These are phyloP conservation scores for Isichthys henryi DNA, from an alignment of 2,113 vertebrate species.

Conservation along the genomic window DNA sequence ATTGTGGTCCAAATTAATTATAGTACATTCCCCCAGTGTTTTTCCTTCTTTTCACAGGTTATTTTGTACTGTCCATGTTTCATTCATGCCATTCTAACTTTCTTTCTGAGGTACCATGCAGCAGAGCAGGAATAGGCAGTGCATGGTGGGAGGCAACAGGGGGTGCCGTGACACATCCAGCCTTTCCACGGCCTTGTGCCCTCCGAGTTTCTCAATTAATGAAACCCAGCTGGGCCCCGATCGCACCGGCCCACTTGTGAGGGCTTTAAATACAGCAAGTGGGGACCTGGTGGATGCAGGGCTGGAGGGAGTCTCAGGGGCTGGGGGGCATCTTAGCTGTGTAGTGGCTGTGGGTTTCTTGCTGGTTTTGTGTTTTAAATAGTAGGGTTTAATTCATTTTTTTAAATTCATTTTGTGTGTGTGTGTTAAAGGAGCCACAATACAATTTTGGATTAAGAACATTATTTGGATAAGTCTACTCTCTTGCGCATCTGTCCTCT, in stretches of 20 bases:
- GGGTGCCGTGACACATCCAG: background rate
- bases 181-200: background rate
- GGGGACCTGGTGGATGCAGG: background rate
- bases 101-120: background rate
- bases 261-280: background rate
- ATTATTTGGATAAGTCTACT: background rate
- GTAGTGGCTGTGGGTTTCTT: background rate
- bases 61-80: conserved; percentile 22
- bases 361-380: background rate
- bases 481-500: background rate
- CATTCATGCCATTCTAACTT: background rate
- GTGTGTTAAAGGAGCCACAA: background rate
- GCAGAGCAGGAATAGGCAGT: background rate
- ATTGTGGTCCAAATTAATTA: conserved; percentile 39
- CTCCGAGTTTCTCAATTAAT: conserved; percentile 1
- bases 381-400: background rate
- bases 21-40: conserved; percentile 32
- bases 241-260: background rate
- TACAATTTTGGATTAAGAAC: background rate
- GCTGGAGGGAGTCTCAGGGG: background rate
- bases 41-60: conserved; percentile 13
- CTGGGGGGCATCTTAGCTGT: background rate
- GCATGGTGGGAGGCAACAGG: background rate
- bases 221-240: conserved; percentile 14
- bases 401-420: background rate